Conservation (phyloP, 2,888 invertebrate genomes). For the Criorhina ranunculi region DNA sequence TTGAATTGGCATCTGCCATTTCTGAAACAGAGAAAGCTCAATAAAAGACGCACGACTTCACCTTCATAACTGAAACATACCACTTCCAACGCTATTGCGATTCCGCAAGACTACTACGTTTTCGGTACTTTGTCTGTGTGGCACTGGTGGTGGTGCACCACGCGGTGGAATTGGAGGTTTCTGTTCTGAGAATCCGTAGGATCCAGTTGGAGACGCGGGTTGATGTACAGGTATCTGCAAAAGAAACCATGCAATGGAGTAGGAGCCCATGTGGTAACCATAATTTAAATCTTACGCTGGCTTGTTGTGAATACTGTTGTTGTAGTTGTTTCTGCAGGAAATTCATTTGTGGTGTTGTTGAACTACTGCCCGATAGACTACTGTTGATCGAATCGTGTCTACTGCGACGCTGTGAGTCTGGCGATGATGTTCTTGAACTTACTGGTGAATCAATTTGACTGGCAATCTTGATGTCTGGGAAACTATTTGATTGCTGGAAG, state of each 20-base stretch:
- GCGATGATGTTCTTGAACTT: constrained; percentile 86
- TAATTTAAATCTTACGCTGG: constrained; percentile 53
- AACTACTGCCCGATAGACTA: constrained; percentile 81
- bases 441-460: constrained; percentile 85
- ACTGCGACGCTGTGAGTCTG: constrained; percentile 85
- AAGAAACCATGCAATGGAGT: not conserved
- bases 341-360: constrained; percentile 86
- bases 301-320: constrained; percentile 78
- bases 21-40: constrained; percentile 77
- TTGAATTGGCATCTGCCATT: constrained; percentile 79
- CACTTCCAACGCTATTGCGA: constrained; percentile 81
- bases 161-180: constrained; percentile 87
- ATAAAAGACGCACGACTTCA: not conserved
- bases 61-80: constrained; percentile 76
- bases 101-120: constrained; percentile 82
- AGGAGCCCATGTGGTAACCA: not conserved
- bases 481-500: constrained; percentile 83
- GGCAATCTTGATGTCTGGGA: constrained; percentile 83
- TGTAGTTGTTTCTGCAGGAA: constrained; percentile 85
- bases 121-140: constrained; percentile 84
- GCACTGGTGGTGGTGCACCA: constrained; percentile 87
- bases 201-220: constrained; percentile 81
- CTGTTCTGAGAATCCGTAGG: constrained; percentile 83
- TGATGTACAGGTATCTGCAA: constrained; percentile 75
- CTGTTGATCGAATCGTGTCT: constrained; percentile 82